phyloP scores from a whole-genome alignment of 2,888 invertebrate genomes.

The Panorpa germanica region DNA sequence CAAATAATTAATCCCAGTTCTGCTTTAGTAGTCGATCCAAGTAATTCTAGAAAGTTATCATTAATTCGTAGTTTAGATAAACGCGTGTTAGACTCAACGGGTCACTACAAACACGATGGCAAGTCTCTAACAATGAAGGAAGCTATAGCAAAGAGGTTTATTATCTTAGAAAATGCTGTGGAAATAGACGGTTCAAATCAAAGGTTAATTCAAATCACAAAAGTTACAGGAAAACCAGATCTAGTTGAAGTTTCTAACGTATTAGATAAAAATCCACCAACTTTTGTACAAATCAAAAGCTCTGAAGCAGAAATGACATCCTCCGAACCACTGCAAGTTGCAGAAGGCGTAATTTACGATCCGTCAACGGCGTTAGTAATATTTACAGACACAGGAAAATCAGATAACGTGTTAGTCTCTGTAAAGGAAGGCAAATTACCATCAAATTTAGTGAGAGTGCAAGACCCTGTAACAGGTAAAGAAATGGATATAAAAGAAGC shows the following conservation, averaged over 20 bases:
- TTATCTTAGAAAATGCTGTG: slow-evolving; percentile 36
- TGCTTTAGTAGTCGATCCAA: slow-evolving; percentile 62
- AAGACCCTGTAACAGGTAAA: slow-evolving; percentile 48
- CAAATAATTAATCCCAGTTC: slow-evolving; percentile 73
- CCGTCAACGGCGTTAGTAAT: slow-evolving; percentile 57
- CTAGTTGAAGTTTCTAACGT: slow-evolving; percentile 46
- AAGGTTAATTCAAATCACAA: slow-evolving; percentile 51
- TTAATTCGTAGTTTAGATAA: slow-evolving; percentile 57
- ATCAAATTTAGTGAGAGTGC: slow-evolving; percentile 42
- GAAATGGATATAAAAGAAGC: slow-evolving; percentile 56
- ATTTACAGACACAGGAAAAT: slow-evolving; percentile 48
- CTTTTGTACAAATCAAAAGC: slow-evolving; percentile 27
- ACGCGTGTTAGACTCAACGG: slow-evolving; percentile 56
- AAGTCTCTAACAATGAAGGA: slow-evolving; percentile 49
- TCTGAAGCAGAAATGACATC: slow-evolving; percentile 26
- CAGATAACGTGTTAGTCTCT: slow-evolving; percentile 54
- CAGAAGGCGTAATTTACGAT: slow-evolving; percentile 57
- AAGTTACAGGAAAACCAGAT: slow-evolving; percentile 49
- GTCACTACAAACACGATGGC: slow-evolving; percentile 43
- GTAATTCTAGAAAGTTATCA: slow-evolving; percentile 44
- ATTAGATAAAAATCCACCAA: slow-evolving; percentile 25
- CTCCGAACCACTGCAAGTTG: slow-evolving; percentile 51
- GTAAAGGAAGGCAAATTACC: slow-evolving; percentile 57
- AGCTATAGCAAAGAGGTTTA: slow-evolving; percentile 44
- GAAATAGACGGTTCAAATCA: slow-evolving; percentile 30